Evolutionary conservation across 2,888 invertebrate species (phyloP).

Genomic region (Erebia aethiops): DNA sequence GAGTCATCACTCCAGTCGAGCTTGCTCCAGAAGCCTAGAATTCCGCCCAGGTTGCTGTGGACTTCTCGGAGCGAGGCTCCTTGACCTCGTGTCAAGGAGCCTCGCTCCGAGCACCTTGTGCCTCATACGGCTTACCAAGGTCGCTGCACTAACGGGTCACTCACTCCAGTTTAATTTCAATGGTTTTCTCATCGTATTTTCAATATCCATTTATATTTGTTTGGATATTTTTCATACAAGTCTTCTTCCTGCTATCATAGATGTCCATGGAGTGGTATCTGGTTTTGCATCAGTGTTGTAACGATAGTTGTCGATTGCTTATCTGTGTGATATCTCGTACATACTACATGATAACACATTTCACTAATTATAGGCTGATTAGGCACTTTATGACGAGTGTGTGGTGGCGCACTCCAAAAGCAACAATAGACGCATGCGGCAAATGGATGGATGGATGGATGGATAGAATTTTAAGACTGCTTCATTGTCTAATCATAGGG

Average conservation of each 20-base stretch:
- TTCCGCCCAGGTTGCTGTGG: no score
- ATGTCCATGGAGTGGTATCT: neutral
- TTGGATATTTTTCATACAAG: neutral
- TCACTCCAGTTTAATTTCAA: neutral
- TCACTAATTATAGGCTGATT: constrained; percentile 2
- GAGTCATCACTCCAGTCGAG: no score
- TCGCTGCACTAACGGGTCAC: no score
- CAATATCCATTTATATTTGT: neutral
- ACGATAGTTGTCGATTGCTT: neutral
- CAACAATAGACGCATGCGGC: no score
- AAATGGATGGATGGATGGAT: no score
- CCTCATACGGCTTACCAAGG: no score
- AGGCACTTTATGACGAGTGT: neutral
- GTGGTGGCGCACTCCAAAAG: neutral
- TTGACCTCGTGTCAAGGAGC: no score
- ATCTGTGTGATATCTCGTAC: neutral
- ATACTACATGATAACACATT: constrained; percentile 1
- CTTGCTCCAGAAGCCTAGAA: no score
- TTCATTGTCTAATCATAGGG: no score
- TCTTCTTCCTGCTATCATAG: neutral
- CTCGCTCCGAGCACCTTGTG: no score
- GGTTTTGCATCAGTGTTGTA: neutral
- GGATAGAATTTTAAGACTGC: no score
- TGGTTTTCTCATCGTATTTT: neutral
- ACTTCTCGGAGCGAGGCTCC: no score